Conservation (phyloP, 2,113 vertebrate species). For the Prunella himalayana region DNA sequence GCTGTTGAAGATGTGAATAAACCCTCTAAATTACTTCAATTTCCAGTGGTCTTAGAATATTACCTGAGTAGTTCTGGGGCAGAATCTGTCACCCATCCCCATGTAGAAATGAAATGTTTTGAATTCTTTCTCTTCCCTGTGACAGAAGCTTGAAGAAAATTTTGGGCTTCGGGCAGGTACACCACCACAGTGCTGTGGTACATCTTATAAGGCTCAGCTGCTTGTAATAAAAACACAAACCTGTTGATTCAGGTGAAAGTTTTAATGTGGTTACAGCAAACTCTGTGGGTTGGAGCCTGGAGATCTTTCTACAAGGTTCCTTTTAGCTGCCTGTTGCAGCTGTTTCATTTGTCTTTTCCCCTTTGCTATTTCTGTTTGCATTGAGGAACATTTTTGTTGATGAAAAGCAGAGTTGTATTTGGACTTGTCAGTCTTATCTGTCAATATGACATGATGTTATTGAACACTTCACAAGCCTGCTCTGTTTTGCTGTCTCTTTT, state of each 20-base stretch:
- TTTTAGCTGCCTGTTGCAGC: not conserved
- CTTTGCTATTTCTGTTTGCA: not conserved
- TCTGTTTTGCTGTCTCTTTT: not conserved
- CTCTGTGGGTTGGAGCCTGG: not conserved
- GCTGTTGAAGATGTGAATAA: not conserved
- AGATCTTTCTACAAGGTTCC: rapidly evolving
- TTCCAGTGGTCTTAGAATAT: not conserved
- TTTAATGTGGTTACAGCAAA: not conserved
- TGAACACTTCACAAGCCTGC: not conserved
- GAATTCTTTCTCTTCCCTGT: not conserved
- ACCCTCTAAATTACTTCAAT: not conserved
- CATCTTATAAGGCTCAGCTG: rapidly evolving
- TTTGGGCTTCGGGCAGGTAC: not conserved
- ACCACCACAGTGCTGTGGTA: rapidly evolving
- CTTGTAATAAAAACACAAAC: not conserved
- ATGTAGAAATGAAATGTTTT: not conserved
- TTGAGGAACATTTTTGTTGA: not conserved
- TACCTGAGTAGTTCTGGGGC: not conserved
- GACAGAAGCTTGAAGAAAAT: not conserved
- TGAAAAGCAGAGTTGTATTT: not conserved
- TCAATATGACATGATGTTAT: not conserved
- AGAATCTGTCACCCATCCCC: not conserved
- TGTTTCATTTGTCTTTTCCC: not conserved
- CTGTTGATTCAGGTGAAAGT: not conserved
- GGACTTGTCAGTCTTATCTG: not conserved